Percentiles rank a stretch among this genome's conserved stretches.
These are phyloP conservation scores for Cheilosia grossa DNA, from an alignment of 2,888 invertebrate species.

Conservation along the genomic window DNA sequence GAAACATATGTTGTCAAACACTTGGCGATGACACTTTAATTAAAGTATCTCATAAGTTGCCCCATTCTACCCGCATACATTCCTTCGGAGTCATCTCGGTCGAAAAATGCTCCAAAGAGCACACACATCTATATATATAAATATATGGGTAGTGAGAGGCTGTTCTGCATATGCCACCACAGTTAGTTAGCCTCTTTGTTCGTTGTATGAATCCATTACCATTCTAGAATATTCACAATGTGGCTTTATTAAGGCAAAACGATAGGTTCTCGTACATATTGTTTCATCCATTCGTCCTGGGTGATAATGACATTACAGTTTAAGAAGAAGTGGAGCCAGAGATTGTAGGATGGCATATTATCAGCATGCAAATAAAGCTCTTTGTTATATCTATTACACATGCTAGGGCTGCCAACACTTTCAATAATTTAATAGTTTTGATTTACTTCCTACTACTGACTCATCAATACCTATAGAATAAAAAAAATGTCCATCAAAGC, in stretches of 20 bases:
- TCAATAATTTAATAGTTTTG: not conserved
- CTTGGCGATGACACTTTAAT: conserved; percentile 74
- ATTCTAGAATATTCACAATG: conserved; percentile 56
- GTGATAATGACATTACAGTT: conserved; percentile 67
- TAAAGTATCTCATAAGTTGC: conserved; percentile 72
- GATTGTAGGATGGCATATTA: conserved; percentile 45
- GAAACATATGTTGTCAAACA: conserved; percentile 73
- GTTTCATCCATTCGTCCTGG: conserved; percentile 49
- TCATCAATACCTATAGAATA: too few relatives aligned
- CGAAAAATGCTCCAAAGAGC: conserved; percentile 29
- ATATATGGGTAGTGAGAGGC: not conserved
- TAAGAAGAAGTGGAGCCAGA: conserved; percentile 51
- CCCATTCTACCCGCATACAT: conserved; percentile 24
- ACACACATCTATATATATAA: not conserved
- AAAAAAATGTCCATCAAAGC: not conserved
- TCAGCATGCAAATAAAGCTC: conserved; percentile 36
- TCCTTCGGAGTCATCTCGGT: conserved; percentile 21
- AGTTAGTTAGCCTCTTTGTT: conserved; percentile 46
- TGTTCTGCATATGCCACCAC: conserved; percentile 50
- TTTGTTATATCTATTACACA: conserved; percentile 2
- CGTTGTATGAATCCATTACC: conserved; percentile 36
- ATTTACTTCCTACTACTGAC: too few relatives aligned
- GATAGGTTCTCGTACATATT: conserved; percentile 50
- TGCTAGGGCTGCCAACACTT: conserved; percentile 30
- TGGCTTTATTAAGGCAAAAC: conserved; percentile 59